Evolutionary conservation across 2,113 vertebrate genomes (phyloP).

Genomic region (Peucedramus taeniatus): DNA sequence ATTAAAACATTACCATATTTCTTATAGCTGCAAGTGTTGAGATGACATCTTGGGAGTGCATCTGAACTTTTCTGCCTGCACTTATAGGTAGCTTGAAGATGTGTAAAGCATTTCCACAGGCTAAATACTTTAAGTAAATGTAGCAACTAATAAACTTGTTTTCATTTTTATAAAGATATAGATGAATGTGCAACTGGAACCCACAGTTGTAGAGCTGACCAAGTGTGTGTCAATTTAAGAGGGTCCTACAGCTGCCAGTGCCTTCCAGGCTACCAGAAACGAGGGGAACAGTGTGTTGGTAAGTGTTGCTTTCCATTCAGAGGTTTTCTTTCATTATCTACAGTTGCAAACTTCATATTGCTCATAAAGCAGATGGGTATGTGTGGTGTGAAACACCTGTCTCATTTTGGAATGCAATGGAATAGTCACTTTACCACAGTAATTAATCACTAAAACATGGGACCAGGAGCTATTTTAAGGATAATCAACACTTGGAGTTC

Average conservation of each 20-base stretch:
- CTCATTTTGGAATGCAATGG: background rate
- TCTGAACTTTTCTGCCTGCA: background rate
- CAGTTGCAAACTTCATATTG: background rate
- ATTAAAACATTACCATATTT: background rate
- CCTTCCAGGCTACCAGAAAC: constrained; percentile 84
- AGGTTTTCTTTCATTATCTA: background rate
- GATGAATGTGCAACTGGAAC: constrained; percentile 87
- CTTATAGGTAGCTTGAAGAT: background rate
- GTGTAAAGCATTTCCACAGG: background rate
- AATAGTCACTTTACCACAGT: background rate
- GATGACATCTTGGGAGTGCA: background rate
- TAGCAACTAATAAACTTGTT: background rate
- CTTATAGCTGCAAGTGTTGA: background rate
- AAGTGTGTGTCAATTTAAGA: constrained; percentile 88
- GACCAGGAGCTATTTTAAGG: background rate
- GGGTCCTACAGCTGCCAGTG: constrained; percentile 92
- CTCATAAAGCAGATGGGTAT: background rate
- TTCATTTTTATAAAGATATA: constrained; percentile 76
- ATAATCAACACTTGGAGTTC: background rate
- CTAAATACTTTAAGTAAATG: background rate
- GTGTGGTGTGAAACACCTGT: background rate
- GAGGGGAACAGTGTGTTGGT: constrained; percentile 90
- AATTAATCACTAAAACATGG: background rate
- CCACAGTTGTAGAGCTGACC: constrained; percentile 85
- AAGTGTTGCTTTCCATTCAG: constrained; percentile 34